phyloP scores from a whole-genome alignment of 1,140 invertebrate genomes.

The Eurosta solidaginis region DNA sequence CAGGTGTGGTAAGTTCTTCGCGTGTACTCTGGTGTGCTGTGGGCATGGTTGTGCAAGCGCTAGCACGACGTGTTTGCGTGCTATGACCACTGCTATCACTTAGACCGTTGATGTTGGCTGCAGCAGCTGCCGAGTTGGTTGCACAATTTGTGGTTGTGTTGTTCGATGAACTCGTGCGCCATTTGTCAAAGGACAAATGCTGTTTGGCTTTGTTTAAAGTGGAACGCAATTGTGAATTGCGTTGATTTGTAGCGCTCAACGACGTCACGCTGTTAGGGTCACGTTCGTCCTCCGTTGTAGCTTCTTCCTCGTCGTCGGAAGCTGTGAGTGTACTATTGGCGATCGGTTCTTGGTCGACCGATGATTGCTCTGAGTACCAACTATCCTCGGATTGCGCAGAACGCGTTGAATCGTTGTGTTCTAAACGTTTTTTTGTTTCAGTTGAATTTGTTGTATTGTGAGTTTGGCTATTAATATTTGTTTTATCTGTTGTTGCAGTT shows the following conservation, averaged over 20 bases:
- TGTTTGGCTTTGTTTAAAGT: slow-evolving; percentile 60
- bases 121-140: slow-evolving; percentile 63
- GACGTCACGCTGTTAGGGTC: slow-evolving; percentile 55
- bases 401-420: slow-evolving; percentile 35
- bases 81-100: slow-evolving; percentile 60
- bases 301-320: slow-evolving; percentile 42
- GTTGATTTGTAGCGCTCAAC: slow-evolving; percentile 49
- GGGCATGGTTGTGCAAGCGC: slow-evolving; percentile 55
- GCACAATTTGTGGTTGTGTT: slow-evolving; percentile 72
- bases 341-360: slow-evolving; percentile 11
- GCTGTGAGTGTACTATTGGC: background rate
- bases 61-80: slow-evolving; percentile 52
- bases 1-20: slow-evolving; percentile 60
- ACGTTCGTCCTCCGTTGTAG: slow-evolving; percentile 46
- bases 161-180: slow-evolving; percentile 48
- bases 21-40: slow-evolving; percentile 45
- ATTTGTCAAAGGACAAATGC: slow-evolving; percentile 61
- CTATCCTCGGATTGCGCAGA: slow-evolving; percentile 36
- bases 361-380: slow-evolving; percentile 37
- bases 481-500: slow-evolving; percentile 23
- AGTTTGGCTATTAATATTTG: background rate
- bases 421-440: slow-evolving; percentile 32
- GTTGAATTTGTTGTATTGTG: slow-evolving; percentile 10
- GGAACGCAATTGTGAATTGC: slow-evolving; percentile 58
- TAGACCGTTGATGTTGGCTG: slow-evolving; percentile 48